phyloP scores from a whole-genome alignment of 2,797 vertebrate genomes.

The Artibeus jamaicensis region DNA sequence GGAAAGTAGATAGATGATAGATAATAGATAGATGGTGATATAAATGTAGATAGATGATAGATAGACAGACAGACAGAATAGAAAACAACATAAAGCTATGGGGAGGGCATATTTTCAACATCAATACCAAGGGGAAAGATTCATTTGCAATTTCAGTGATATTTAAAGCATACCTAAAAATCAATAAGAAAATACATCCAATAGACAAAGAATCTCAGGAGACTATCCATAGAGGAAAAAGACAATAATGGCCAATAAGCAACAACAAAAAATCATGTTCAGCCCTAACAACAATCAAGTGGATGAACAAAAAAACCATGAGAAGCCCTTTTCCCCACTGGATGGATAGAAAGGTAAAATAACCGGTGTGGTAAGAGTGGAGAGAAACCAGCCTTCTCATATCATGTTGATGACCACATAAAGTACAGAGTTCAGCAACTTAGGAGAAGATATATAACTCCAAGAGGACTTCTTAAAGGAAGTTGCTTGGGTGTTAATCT shows the following conservation, averaged over 20 bases:
- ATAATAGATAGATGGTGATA: background rate
- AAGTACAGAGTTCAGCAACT: background rate
- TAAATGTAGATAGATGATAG: background rate
- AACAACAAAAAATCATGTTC: background rate
- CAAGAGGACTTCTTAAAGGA: background rate
- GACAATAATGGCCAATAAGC: background rate
- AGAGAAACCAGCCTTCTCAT: background rate
- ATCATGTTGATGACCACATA: background rate
- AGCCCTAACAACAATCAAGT: background rate
- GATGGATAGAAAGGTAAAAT: background rate
- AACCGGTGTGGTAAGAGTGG: background rate
- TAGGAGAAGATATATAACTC: background rate
- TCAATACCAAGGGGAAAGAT: background rate
- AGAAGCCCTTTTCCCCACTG: background rate
- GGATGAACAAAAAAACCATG: conserved; percentile 3
- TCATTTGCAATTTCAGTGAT: background rate
- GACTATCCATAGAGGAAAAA: background rate
- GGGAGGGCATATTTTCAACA: background rate
- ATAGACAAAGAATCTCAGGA: background rate
- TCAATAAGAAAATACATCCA: background rate
- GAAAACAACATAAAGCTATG: background rate
- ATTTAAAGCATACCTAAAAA: background rate
- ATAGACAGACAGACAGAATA: background rate
- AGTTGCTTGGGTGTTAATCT: background rate
- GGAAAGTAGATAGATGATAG: background rate